Evolutionary conservation across 2,888 invertebrate species (phyloP), one percentile per base, ranked within the genome.

Genomic region (Hymenopus coronatus): DNA sequence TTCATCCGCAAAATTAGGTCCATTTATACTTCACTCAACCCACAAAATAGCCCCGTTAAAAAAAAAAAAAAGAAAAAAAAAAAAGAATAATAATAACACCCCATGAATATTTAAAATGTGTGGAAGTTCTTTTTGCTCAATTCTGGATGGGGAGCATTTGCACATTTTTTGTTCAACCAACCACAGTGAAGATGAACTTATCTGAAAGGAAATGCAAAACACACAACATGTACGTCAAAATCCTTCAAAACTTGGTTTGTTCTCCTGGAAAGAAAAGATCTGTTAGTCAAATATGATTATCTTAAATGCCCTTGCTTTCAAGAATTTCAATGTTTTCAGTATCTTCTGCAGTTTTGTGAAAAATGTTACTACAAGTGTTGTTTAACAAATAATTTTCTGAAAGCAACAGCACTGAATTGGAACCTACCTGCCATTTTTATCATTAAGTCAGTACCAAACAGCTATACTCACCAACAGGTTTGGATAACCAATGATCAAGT

Each of bases 171-270:
- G 82, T 14, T 83, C 86, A 83, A 89, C 87, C 89, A 89, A 89
- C 89, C 87, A 88, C 89, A 87, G 83, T 88, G 89, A 87, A 89
- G 89, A 87, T 85, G 89, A 89, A 89, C 86, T 89, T 86, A 89
- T 89, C 89, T 89, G 89, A 89, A 89, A 89, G 88, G 89, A 89
- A 88, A 89, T 88, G 82, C 88, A 89, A 89, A 89, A 89, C 88
- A 89, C 89, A 89, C 85, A 87, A 88, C 89, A 89, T 89, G 87
- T 89, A 89, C 87, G 87, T 84, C 84, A 87, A 87, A 87, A 33
- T 82, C 87, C 82, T 33, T 82, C 40, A 28, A 87, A 20, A 82
- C 87, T 82, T 87, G 86, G 28, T 81, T 54, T 70, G 54, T 70
- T 70, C 4, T 87, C 82, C 87, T 87, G 87, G 33, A 87, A 87